Base-by-base conservation (phyloP, 1,140 invertebrate genomes). In the Nebria ingens region DNA sequence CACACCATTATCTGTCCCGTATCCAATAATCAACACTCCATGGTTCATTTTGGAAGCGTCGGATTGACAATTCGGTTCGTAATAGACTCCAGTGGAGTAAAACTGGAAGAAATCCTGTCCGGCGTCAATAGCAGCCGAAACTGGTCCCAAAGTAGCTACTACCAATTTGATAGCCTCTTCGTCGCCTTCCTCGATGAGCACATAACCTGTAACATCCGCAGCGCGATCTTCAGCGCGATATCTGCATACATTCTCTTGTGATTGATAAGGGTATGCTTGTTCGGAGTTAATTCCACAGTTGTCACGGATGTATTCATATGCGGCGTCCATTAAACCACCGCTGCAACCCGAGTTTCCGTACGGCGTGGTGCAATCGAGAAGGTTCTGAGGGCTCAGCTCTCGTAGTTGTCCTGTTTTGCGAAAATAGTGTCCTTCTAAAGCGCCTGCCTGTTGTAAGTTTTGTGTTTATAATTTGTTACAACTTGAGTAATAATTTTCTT, bases 11-110 rank as follows among this genome's bases (percentile, higher is more conserved):
- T 81, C 75, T 1, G 78, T 79, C 2, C 90, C 91, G 70, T 91
- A 95, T 29, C 93, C 91, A 42, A 93, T 87, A 54, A 80, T 78
- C 2, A 91, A 69, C 6, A 92, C 87, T 55, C 84, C 89, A 65
- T 92, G 89, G 65, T 91, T 85, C 9, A 91, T 65, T 13, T 76
- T 64, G 2, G 56, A 40, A 0, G 51, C 1, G 12, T 71, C 66
- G 2, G 75, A 63, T 22, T 73, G 76, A 64, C 91, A 91, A 21
- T 73, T 61, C 1, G 68, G 61, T 21, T 82, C 78, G 63, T 77
- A 70, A 67, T 84, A 86, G 17, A 88, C 74, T 42, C 84, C 83
- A 60, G 72, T 59, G 2, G 67, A 67, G 67, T 91, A 91, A 58
- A 84, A 75, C 62, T 89, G 86, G 74, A 93, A 87, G 23, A 76